A percentile compares a stretch with the other conserved stretches of the same genome.
These are phyloP conservation scores for Peromyscus nudipes DNA, from an alignment of 2,797 vertebrate genomes.

Conservation along the genomic window DNA sequence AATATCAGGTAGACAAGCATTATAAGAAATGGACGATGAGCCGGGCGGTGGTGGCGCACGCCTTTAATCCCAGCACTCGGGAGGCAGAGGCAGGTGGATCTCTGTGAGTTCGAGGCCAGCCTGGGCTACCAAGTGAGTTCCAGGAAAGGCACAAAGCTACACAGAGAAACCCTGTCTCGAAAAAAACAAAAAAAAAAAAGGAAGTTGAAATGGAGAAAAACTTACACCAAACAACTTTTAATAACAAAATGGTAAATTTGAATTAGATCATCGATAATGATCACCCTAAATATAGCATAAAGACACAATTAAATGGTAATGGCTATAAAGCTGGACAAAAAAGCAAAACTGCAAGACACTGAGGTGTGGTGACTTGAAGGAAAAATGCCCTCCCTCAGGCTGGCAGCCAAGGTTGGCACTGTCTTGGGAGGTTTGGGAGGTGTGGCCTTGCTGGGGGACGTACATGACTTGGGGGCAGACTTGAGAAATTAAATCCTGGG, in stretches of 20 bases:
- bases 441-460: neutral
- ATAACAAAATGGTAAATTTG: neutral
- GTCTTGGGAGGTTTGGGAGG: neutral
- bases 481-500: neutral
- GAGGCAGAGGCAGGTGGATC: too few relatives aligned
- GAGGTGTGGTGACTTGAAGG: neutral
- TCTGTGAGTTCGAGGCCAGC: too few relatives aligned
- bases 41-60: too few relatives aligned
- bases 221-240: neutral
- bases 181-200: neutral
- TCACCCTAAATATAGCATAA: neutral
- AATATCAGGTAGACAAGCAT: neutral
- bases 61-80: too few relatives aligned
- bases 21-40: neutral
- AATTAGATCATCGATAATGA: neutral
- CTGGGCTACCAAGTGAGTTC: too few relatives aligned
- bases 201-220: neutral
- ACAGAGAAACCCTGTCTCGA: too few relatives aligned
- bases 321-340: neutral
- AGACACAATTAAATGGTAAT: neutral
- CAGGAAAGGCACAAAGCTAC: too few relatives aligned
- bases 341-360: neutral
- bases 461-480: neutral
- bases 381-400: neutral
- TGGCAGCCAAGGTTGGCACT: neutral